Evolutionary conservation across 2,797 vertebrate species (phyloP).

Genomic region (Sylvia borin): DNA sequence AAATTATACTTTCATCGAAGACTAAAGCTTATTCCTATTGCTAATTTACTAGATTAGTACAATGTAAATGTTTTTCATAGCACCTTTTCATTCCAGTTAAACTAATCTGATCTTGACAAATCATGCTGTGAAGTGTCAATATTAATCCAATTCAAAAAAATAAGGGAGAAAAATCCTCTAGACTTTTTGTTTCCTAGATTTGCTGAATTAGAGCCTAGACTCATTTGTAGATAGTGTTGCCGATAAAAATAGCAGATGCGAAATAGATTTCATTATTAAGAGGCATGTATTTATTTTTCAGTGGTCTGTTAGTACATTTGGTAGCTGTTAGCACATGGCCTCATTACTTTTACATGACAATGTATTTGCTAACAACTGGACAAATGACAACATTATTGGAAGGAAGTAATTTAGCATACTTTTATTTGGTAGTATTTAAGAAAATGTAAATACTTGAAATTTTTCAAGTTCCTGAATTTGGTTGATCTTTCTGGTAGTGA

Average conservation of each 20-base stretch:
- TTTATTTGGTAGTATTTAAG: background rate
- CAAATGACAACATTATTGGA: background rate
- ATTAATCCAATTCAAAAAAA: background rate
- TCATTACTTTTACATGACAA: background rate
- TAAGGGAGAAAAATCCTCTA: background rate
- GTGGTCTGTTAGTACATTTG: background rate
- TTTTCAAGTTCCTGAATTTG: background rate
- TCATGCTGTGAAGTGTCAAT: background rate
- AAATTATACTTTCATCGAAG: background rate
- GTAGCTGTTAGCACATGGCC: background rate
- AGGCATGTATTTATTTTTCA: background rate
- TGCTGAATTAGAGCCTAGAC: background rate
- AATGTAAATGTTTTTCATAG: background rate
- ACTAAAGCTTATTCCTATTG: background rate
- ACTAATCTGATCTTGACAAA: background rate
- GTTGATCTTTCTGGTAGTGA: background rate
- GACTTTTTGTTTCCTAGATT: background rate
- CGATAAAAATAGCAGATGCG: background rate
- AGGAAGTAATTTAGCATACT: background rate
- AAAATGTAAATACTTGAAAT: background rate
- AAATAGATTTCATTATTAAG: background rate
- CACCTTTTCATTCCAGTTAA: background rate
- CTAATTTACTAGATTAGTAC: background rate
- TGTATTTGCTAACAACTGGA: background rate
- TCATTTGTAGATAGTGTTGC: background rate